Percentiles rank a stretch among this genome's conserved stretches.
phyloP scores from a whole-genome alignment of 2,888 invertebrate genomes.

The Thecophora atra region DNA sequence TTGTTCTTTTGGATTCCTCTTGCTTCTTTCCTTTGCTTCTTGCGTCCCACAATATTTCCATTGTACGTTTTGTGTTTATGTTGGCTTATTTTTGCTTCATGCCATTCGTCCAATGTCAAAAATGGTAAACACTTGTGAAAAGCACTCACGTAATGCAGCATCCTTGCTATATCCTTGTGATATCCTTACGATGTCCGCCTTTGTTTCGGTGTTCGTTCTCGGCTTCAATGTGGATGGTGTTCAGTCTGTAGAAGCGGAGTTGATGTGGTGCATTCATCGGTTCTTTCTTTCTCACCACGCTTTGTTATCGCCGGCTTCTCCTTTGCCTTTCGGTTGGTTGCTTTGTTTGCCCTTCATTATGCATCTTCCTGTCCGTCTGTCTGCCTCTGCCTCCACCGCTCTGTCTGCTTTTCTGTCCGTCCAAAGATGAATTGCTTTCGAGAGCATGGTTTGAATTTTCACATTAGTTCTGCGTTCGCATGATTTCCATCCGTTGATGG shows the following conservation, averaged over 20 bases:
- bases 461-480: slow-evolving; percentile 7
- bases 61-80: not conserved
- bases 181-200: slow-evolving; percentile 12
- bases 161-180: slow-evolving; percentile 10
- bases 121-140: slow-evolving; percentile 32
- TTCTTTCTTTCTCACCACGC: not conserved
- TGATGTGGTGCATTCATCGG: not conserved
- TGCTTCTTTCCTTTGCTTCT: not conserved
- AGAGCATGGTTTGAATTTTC: slow-evolving; percentile 40
- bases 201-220: slow-evolving; percentile 14
- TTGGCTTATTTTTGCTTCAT: not conserved
- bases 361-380: not conserved
- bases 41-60: not conserved
- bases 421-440: slow-evolving; percentile 37
- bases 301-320: not conserved
- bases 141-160: slow-evolving; percentile 30
- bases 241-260: not conserved
- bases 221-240: slow-evolving; percentile 11
- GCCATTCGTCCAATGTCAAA: slow-evolving; percentile 33
- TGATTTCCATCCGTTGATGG: slow-evolving; percentile 28
- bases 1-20: not conserved
- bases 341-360: slow-evolving; percentile 4
- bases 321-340: not conserved
- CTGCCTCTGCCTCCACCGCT: not conserved
- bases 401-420: slow-evolving; percentile 12